Conservation (phyloP, 2,888 invertebrate genomes). For the Herminia tarsipennalis region DNA sequence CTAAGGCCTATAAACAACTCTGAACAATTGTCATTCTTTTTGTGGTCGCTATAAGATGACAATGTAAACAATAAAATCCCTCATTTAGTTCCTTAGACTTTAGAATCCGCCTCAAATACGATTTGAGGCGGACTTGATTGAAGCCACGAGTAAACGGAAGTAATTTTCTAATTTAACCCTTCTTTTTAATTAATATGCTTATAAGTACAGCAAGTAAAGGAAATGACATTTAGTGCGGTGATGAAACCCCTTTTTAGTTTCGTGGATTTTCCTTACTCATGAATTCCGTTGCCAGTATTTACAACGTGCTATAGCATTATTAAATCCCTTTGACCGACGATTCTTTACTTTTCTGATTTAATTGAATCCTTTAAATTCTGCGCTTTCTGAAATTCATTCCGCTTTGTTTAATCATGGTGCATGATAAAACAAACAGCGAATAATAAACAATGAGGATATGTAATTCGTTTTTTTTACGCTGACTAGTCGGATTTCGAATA, state of each 20-base stretch:
- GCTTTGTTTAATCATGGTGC: slow-evolving; percentile 55
- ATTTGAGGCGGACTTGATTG: no score
- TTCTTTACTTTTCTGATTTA: slow-evolving; percentile 27
- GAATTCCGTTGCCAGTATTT: slow-evolving; percentile 34
- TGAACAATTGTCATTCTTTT: no score
- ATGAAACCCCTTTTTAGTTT: slow-evolving; percentile 23
- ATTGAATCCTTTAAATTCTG: slow-evolving; percentile 33
- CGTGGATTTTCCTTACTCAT: slow-evolving; percentile 26
- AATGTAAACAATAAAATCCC: no score
- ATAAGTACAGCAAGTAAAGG: slow-evolving; percentile 3
- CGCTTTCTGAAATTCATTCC: slow-evolving; percentile 25
- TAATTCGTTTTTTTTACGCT: slow-evolving; percentile 47
- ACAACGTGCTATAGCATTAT: slow-evolving; percentile 28
- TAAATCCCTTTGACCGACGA: slow-evolving; percentile 33
- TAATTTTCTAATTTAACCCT: slow-evolving; percentile 8
- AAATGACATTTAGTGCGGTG: slow-evolving; percentile 5
- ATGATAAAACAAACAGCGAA: slow-evolving; percentile 37
- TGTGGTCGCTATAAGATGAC: no score
- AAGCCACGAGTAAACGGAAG: slow-evolving; percentile 2
- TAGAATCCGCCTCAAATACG: no score
- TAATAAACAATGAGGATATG: slow-evolving; percentile 46
- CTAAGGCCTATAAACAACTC: no score
- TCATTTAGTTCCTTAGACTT: no score
- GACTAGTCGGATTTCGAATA: slow-evolving; percentile 34
- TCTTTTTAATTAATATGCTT: slow-evolving; percentile 10